Evolutionary conservation across 2,888 invertebrate species (phyloP).

Genomic region (Trachelus tabidus): DNA sequence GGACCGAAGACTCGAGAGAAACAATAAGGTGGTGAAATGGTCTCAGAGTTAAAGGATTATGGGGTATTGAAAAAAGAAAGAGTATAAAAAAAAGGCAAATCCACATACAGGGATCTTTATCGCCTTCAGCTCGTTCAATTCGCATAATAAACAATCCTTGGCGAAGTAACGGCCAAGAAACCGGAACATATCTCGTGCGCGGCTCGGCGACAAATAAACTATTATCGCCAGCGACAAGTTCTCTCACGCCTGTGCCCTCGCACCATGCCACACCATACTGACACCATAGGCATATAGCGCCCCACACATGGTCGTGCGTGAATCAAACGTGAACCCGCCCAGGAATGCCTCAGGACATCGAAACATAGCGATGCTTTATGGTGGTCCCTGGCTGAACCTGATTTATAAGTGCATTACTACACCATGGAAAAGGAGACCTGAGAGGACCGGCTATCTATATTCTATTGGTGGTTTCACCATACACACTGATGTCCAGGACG

Average conservation of each 20-base stretch:
- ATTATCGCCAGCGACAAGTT: conserved; percentile 65
- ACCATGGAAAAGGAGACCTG: conserved; percentile 43
- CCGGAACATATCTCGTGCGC: conserved; percentile 61
- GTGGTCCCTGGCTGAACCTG: conserved; percentile 66
- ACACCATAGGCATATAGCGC: conserved; percentile 28
- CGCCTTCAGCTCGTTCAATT: conserved; percentile 63
- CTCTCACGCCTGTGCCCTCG: conserved; percentile 55
- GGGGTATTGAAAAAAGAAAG: conserved; percentile 34
- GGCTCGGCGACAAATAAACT: conserved; percentile 64
- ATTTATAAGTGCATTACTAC: conserved; percentile 66
- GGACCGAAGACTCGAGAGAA: conserved; percentile 17
- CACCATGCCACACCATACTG: conserved; percentile 22
- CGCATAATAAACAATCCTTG: conserved; percentile 64
- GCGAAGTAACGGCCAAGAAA: conserved; percentile 54
- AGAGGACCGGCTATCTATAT: conserved; percentile 40
- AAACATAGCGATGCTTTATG: conserved; percentile 67
- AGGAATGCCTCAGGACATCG: conserved; percentile 66
- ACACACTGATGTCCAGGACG: background rate
- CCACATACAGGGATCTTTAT: conserved; percentile 54
- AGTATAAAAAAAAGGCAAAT: too few species aligned
- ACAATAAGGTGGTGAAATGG: conserved; percentile 24
- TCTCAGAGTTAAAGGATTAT: conserved; percentile 23
- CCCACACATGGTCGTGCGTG: conserved; percentile 60
- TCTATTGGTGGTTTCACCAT: conserved; percentile 37
- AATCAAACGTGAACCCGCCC: conserved; percentile 65